phyloP scores from a whole-genome alignment of 2,113 vertebrate species.

The Lanius collurio region DNA sequence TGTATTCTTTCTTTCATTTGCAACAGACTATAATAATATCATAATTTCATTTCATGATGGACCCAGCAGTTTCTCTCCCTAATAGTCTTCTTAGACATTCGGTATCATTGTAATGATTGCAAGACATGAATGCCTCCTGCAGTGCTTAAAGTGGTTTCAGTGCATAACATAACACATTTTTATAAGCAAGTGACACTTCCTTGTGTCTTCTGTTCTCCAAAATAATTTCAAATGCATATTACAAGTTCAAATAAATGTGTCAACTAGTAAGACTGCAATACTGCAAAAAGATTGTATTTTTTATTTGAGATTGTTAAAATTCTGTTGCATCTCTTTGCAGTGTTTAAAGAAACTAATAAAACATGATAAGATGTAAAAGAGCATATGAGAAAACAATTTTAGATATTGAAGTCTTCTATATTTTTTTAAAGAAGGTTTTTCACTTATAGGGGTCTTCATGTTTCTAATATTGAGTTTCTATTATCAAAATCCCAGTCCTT shows the following conservation, averaged over 20 bases:
- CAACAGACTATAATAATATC: slow-evolving; percentile 24
- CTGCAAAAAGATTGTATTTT: neutral
- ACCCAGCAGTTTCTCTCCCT: neutral
- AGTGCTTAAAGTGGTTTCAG: slow-evolving; percentile 22
- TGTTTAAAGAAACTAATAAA: neutral
- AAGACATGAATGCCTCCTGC: slow-evolving; percentile 20
- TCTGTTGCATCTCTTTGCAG: neutral
- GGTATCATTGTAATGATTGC: slow-evolving; percentile 16
- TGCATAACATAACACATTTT: slow-evolving; percentile 6
- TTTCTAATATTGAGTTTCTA: neutral
- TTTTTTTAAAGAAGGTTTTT: neutral
- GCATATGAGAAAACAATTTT: slow-evolving; percentile 16
- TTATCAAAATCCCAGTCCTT: neutral
- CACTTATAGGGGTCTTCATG: neutral
- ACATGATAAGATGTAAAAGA: neutral
- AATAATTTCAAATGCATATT: neutral
- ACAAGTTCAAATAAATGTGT: neutral
- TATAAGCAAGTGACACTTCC: neutral
- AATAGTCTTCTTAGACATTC: slow-evolving; percentile 7
- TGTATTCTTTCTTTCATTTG: slow-evolving; percentile 15
- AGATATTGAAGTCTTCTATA: slow-evolving; percentile 30
- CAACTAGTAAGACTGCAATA: neutral
- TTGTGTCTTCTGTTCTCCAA: neutral
- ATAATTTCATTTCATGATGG: slow-evolving; percentile 46
- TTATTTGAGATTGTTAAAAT: neutral